Percentiles rank a stretch among this genome's conserved stretches.
These are phyloP conservation scores for Argopecten irradians DNA, from an alignment of 1,140 invertebrate species.

Conservation along the genomic window DNA sequence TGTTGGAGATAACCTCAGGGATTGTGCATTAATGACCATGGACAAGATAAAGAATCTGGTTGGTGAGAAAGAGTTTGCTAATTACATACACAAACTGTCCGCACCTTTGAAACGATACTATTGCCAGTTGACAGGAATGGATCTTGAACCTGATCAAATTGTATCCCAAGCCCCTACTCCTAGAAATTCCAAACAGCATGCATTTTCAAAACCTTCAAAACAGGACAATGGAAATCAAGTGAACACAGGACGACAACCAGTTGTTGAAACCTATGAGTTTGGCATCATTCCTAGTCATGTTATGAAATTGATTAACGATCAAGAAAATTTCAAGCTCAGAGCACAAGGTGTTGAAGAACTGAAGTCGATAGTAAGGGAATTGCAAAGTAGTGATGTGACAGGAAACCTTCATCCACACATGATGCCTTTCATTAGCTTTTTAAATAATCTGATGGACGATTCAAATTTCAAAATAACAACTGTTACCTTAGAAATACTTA, in stretches of 20 bases:
- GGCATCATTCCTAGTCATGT: slow-evolving; percentile 75
- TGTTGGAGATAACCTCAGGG: slow-evolving; percentile 69
- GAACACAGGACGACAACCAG: slow-evolving; percentile 54
- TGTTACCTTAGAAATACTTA: slow-evolving; percentile 80
- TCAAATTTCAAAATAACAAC: slow-evolving; percentile 81
- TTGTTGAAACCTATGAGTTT: slow-evolving; percentile 71
- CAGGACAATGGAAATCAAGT: slow-evolving; percentile 41
- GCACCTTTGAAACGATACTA: slow-evolving; percentile 70
- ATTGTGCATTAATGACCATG: slow-evolving; percentile 70
- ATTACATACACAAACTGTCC: slow-evolving; percentile 70
- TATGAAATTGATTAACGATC: slow-evolving; percentile 73
- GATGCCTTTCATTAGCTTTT: slow-evolving; percentile 82
- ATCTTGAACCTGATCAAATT: slow-evolving; percentile 36
- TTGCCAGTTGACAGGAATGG: slow-evolving; percentile 65
- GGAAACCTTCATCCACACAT: slow-evolving; percentile 80
- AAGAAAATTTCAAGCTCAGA: slow-evolving; percentile 73
- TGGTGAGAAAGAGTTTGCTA: slow-evolving; percentile 70
- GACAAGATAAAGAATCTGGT: slow-evolving; percentile 72
- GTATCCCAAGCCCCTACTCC: slow-evolving; percentile 40
- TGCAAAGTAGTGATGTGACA: slow-evolving; percentile 63
- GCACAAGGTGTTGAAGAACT: slow-evolving; percentile 75
- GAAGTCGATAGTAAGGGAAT: slow-evolving; percentile 66
- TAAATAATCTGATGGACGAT: slow-evolving; percentile 80
- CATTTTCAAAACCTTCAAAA: slow-evolving; percentile 54
- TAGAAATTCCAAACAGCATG: slow-evolving; percentile 49